phyloP scores from a whole-genome alignment of 2,113 vertebrate genomes.

The Actenoides lindsayi region DNA sequence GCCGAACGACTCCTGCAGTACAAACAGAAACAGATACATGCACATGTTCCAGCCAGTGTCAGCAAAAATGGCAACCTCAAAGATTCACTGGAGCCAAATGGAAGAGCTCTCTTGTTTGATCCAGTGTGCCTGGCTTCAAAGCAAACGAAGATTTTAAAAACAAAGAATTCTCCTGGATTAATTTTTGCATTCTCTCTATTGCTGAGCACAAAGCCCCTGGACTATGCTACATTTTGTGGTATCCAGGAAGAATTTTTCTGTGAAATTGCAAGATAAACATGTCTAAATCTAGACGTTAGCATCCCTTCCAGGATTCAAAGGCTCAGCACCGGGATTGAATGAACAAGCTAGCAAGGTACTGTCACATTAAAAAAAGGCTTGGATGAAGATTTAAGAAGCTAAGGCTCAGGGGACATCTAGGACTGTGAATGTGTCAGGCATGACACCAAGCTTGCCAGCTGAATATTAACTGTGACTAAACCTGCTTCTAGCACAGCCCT shows the following conservation, averaged over 20 bases:
- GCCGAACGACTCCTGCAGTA: not conserved
- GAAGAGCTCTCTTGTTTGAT: not conserved
- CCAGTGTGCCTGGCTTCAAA: not conserved
- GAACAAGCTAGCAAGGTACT: not conserved
- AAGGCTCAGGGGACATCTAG: not conserved
- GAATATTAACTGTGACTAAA: not conserved
- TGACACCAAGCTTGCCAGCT: not conserved
- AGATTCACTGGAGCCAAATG: not conserved
- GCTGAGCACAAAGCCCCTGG: not conserved
- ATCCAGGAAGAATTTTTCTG: not conserved
- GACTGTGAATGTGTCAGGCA: fast-evolving
- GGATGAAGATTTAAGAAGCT: not conserved
- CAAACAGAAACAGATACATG: not conserved
- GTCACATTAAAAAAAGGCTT: not conserved
- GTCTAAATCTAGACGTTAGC: not conserved
- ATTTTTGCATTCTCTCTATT: not conserved
- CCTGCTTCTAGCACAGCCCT: not conserved
- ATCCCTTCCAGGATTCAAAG: not conserved
- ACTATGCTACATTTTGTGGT: not conserved
- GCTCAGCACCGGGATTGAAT: not conserved
- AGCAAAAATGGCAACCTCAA: not conserved
- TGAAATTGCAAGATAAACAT: not conserved
- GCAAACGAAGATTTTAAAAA: not conserved
- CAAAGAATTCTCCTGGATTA: not conserved
- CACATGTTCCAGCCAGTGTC: not conserved